Evolutionary conservation across 2,113 vertebrate species (phyloP).

Genomic region (Macrotus californicus): DNA sequence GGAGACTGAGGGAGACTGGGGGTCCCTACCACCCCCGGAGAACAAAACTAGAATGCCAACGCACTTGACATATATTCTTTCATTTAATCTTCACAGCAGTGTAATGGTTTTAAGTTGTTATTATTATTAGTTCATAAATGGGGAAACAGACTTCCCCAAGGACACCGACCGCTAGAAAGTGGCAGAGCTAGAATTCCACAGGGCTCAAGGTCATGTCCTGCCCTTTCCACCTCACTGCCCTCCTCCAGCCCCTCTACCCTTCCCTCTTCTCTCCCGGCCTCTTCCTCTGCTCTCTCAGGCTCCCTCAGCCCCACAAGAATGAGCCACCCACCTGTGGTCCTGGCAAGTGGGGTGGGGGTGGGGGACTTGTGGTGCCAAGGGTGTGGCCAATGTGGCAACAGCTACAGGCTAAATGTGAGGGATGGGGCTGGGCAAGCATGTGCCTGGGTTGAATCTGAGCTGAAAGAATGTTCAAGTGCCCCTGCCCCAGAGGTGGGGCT

Average conservation of each 20-base stretch:
- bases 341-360: not conserved
- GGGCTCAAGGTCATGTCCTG: not conserved
- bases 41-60: not conserved
- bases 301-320: not conserved
- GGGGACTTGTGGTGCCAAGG: slow-evolving; percentile 43
- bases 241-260: not conserved
- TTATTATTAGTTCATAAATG: slow-evolving; percentile 31
- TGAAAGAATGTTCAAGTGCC: slow-evolving; percentile 56
- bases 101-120: not conserved
- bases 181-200: not conserved
- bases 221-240: not conserved
- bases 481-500: slow-evolving; percentile 65
- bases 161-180: not conserved
- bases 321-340: slow-evolving; percentile 50
- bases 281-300: not conserved
- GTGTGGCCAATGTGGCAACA: slow-evolving; percentile 38
- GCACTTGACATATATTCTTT: not conserved
- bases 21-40: not conserved
- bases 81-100: not conserved
- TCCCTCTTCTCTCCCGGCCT: not conserved
- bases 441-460: slow-evolving; percentile 56
- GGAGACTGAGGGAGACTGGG: not conserved
- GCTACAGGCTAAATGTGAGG: slow-evolving; percentile 55
- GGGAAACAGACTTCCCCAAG: not conserved
- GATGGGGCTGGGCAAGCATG: slow-evolving; percentile 60